phyloP scores from a whole-genome alignment of 1,140 invertebrate genomes.

The Mycetomoellerius zeteki region DNA sequence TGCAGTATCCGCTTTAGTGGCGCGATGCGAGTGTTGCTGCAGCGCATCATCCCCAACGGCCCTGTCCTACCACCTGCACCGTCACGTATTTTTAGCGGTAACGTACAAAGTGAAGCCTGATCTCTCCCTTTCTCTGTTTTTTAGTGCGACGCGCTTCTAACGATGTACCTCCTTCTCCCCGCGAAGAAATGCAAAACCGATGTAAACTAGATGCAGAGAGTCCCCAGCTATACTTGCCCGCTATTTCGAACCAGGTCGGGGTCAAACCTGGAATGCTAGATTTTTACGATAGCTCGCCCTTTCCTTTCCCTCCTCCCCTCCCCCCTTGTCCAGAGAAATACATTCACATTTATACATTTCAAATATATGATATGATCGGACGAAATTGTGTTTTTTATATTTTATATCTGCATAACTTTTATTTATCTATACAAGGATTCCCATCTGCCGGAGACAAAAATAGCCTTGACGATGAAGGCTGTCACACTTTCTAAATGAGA shows the following conservation, averaged over 20 bases:
- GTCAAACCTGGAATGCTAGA: conserved; percentile 26
- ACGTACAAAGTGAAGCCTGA: conserved; percentile 50
- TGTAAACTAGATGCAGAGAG: conserved; percentile 56
- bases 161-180: neutral
- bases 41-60: conserved; percentile 34
- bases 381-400: neutral
- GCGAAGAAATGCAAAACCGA: conserved; percentile 54
- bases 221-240: conserved; percentile 27
- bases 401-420: neutral
- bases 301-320: neutral
- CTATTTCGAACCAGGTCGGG: conserved; percentile 52
- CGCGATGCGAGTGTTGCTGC: neutral
- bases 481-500: conserved; percentile 6
- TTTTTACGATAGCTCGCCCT: conserved; percentile 28
- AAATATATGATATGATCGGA: neutral
- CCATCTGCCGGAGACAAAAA: neutral
- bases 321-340: neutral
- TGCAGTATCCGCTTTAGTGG: conserved; percentile 32
- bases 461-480: neutral
- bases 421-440: conserved; percentile 26
- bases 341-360: neutral
- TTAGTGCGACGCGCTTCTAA: conserved; percentile 48
- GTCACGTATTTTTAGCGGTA: conserved; percentile 58
- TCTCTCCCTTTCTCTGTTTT: conserved; percentile 30
- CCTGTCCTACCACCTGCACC: conserved; percentile 20